A percentile compares a stretch with the other conserved stretches of the same genome.
Evolutionary conservation across 2,888 invertebrate genomes (phyloP).

Genomic region (Heliconius erato): DNA sequence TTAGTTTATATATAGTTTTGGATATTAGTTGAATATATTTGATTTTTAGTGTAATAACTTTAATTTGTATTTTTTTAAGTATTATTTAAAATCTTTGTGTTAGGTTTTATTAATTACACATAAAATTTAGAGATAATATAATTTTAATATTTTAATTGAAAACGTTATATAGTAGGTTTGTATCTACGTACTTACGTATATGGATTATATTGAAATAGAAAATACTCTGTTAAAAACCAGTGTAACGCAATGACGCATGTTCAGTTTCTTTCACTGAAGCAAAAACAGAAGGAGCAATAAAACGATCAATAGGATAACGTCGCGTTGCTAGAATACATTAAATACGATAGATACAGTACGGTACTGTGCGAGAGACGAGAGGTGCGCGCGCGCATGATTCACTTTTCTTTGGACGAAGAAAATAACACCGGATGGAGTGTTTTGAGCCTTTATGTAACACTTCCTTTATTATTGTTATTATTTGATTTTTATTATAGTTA

Average conservation of each 20-base stretch:
- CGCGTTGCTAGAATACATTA: slow-evolving; percentile 38
- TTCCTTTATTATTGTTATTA: neutral
- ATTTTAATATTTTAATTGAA: too few relatives aligned
- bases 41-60: too few relatives aligned
- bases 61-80: neutral
- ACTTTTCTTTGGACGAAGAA: slow-evolving; percentile 9
- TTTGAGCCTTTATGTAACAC: neutral
- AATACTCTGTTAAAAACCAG: neutral
- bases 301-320: slow-evolving; percentile 41
- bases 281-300: slow-evolving; percentile 41
- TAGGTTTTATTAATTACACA: neutral
- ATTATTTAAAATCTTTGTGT: neutral
- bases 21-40: neutral
- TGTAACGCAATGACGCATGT: slow-evolving; percentile 13
- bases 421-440: slow-evolving; percentile 11
- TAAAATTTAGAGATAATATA: too few relatives aligned
- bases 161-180: too few relatives aligned
- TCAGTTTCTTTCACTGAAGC: slow-evolving; percentile 32
- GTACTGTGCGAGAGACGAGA: neutral
- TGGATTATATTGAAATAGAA: slow-evolving; percentile 10
- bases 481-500: neutral
- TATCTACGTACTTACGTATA: neutral
- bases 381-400: slow-evolving; percentile 44
- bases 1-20: neutral
- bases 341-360: slow-evolving; percentile 26